Base-by-base conservation (phyloP, 2,888 invertebrate genomes). In the Euclidia mi region DNA sequence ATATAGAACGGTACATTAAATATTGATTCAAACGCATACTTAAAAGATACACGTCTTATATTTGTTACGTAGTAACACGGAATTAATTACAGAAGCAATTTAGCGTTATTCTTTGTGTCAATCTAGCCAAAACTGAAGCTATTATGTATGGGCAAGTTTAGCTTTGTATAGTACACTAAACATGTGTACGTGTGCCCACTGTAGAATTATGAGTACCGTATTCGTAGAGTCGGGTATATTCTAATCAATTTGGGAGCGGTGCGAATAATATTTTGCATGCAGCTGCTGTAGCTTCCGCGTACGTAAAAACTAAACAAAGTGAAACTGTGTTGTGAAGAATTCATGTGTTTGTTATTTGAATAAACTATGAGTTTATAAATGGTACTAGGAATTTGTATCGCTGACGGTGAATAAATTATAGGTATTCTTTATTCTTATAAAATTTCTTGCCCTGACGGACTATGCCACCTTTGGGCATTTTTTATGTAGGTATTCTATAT, bases 51-150 rank as follows among this genome's bases (percentile, higher is more conserved):
- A 25, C 20, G 20, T 25, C 7, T 25, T 25, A 37, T 4, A 29
- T 12, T 31, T 32, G 14, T 14, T 40, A 43, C 31, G 50, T 56
- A 47, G 4, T 48, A 74, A 74, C 63, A 53, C 66, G 63, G 62
- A 69, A 71, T 65, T 35, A 65, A 65, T 67, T 62, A 63, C 31
- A 42, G 34, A 61, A 14, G 43, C 58, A 43, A 65, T 57, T 53
- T 60, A 58, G 48, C 60, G 31, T 52, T 49, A 45, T 31, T 56
- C 68, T 74, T 71, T 76, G 68, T 69, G 53, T 29, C 49, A 44
- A 61, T 56, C 47, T 40, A n/a, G 56, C 57, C 78, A 78, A 72
- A 72, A 55, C 42, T 55, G 10, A 61, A 14, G 53, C 53, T 40
- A 61, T 43, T 65, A 65, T 69, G 57, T 52, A 62, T 53, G 56